Evolutionary conservation across 2,888 invertebrate species (phyloP), one percentile per base, ranked within the genome.

Genomic region (Orthonevra nobilis): DNA sequence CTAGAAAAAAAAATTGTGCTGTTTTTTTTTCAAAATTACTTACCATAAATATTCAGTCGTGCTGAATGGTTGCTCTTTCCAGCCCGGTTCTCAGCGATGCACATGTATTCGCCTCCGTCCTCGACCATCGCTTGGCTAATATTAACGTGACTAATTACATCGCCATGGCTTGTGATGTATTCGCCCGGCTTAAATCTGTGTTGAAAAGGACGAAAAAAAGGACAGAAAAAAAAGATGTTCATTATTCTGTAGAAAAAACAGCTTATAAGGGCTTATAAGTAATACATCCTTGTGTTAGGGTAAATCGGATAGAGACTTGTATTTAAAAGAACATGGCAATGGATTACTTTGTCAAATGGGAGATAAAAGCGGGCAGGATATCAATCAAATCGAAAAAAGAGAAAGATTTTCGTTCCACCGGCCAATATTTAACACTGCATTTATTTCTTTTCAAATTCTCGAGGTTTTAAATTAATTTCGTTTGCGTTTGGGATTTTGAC

Each of bases 61-160:
- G 94, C 94, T n/a, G 92, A 91, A 89, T 95, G 94, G 20, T 91
- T 91, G 46, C 91, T 92, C 86, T 91, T 91, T 17, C 95, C 95
- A 15, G 94, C 94, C 34, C 94, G 90, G 89, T 95, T 95, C 85
- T 92, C 92, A 0, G 94, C 94, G 3, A 91, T 91, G 86, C 95
- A 95, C 40, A 92, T 91, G 89, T 95, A 95, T 86, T 94, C 93
- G 15, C 95, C 95, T 12, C 95, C 95, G 85, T 95, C 95, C 88
- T 94, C 93, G 48, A 94, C 93, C 90, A 92, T 92, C 83, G 94
- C 94, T 86, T 93, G 92, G 86, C 92, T 93, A 85, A 95, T 94
- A 90, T 95, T 95, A 83, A 95, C 94, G 89, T 94, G 94, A 86
- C 95, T 94, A 87, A 95, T 93, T 83, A 95, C 94, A 88, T 95